A percentile compares a stretch with the other conserved stretches of the same genome.
Conservation (phyloP, 2,888 invertebrate species). For the Trissolcus japonicus region DNA sequence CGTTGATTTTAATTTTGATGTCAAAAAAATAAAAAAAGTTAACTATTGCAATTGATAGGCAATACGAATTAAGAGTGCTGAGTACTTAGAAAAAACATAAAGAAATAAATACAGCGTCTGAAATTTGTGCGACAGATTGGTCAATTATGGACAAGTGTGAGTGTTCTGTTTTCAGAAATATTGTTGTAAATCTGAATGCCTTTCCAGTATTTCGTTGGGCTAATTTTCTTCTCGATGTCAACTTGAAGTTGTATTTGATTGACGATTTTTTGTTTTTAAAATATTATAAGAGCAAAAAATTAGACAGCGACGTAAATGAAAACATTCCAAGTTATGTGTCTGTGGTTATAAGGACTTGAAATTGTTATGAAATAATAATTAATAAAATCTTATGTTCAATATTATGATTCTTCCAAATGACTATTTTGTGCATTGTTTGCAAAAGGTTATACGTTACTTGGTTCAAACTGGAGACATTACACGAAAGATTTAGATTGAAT, state of each 20-base stretch:
- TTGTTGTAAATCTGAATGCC: slow-evolving; percentile 5
- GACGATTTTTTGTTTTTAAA: too few species aligned
- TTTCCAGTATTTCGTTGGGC: background rate
- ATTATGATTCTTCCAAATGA: slow-evolving; percentile 26
- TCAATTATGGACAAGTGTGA: slow-evolving; percentile 15
- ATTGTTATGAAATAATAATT: too few species aligned
- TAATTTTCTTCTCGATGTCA: background rate
- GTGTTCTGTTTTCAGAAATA: slow-evolving; percentile 10
- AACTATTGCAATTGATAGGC: slow-evolving; percentile 9
- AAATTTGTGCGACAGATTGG: slow-evolving; percentile 24
- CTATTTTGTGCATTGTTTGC: slow-evolving; percentile 50
- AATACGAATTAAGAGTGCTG: slow-evolving; percentile 22
- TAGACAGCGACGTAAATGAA: too few species aligned
- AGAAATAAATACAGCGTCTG: slow-evolving; percentile 13
- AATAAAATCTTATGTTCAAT: slow-evolving; percentile 51
- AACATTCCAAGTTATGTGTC: too few species aligned
- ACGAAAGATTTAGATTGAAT: slow-evolving; percentile 48
- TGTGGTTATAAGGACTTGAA: too few species aligned
- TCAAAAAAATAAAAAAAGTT: background rate
- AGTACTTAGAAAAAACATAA: slow-evolving; percentile 34
- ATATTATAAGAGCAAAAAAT: too few species aligned
- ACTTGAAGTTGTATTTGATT: too few species aligned
- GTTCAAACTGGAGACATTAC: slow-evolving; percentile 39
- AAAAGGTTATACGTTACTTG: slow-evolving; percentile 54
- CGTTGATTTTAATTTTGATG: background rate